phyloP scores from a whole-genome alignment of 2,797 vertebrate species.

The Carduelis carduelis region DNA sequence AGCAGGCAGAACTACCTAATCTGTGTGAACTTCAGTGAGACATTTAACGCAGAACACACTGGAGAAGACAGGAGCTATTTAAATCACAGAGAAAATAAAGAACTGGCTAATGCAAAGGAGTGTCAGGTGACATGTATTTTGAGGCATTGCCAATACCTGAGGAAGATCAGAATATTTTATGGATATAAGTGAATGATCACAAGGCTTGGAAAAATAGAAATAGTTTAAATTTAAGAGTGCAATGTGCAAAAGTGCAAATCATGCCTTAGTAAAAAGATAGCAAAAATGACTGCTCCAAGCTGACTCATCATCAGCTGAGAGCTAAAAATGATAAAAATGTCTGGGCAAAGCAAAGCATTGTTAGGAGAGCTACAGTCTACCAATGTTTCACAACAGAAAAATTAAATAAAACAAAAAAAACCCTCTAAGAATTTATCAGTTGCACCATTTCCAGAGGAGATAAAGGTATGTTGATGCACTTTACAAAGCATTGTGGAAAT shows the following conservation, averaged over 20 bases:
- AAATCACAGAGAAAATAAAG: not conserved
- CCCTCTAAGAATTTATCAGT: not conserved
- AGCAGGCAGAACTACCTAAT: not conserved
- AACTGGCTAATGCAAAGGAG: not conserved
- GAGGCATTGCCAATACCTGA: not conserved
- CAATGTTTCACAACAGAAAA: not conserved
- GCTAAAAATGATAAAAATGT: conserved; percentile 34
- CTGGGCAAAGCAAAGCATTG: not conserved
- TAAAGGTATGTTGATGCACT: not conserved
- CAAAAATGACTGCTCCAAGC: conserved; percentile 17
- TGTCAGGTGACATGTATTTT: not conserved
- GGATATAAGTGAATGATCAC: not conserved
- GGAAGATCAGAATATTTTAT: conserved; percentile 8
- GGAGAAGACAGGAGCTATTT: not conserved
- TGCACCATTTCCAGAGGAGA: not conserved
- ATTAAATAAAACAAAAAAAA: not conserved
- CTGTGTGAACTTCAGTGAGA: not conserved
- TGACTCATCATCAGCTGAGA: conserved; percentile 59
- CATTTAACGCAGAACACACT: not conserved
- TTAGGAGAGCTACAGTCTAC: not conserved
- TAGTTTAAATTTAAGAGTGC: not conserved
- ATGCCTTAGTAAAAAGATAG: conserved; percentile 5
- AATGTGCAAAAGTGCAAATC: conserved; percentile 26
- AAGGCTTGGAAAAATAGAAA: not conserved
- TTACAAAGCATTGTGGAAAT: not conserved